phyloP scores from a whole-genome alignment of 2,797 vertebrate genomes.

The Acanthurus tractus region DNA sequence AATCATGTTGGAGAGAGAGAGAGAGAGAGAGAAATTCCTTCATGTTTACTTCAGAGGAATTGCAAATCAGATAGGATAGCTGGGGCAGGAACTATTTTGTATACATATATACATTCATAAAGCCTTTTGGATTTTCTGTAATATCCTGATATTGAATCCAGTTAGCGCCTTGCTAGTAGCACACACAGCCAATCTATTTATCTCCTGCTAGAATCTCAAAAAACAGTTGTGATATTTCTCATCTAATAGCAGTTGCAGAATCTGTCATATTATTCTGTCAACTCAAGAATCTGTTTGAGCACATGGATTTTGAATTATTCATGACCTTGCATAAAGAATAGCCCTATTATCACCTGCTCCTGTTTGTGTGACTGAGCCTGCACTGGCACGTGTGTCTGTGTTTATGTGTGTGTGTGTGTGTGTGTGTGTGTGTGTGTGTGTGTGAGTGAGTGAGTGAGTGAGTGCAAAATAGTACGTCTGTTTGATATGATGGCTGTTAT shows the following conservation, averaged over 20 bases:
- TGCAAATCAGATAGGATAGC: not conserved
- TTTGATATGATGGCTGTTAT: slow-evolving; percentile 70
- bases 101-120: slow-evolving; percentile 23
- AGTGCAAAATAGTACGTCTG: slow-evolving; percentile 25
- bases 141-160: slow-evolving; percentile 26
- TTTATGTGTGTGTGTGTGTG: slow-evolving; percentile 15
- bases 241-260: slow-evolving; percentile 65
- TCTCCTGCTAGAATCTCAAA: slow-evolving; percentile 51
- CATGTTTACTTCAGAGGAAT: slow-evolving; percentile 5
- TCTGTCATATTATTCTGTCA: slow-evolving; percentile 80
- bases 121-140: slow-evolving; percentile 31
- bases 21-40: slow-evolving; percentile 1
- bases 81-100: not conserved
- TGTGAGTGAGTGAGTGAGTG: slow-evolving; percentile 9
- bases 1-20: not conserved
- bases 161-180: slow-evolving; percentile 25
- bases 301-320: slow-evolving; percentile 83
- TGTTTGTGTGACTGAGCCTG: slow-evolving; percentile 61
- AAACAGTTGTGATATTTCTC: slow-evolving; percentile 75
- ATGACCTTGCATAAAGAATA: slow-evolving; percentile 78
- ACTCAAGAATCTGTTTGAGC: slow-evolving; percentile 78
- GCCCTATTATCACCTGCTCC: slow-evolving; percentile 80
- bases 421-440: slow-evolving; percentile 22
- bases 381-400: slow-evolving; percentile 3
- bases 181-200: slow-evolving; percentile 41